Evolutionary conservation across 2,797 vertebrate species (phyloP).

Genomic region (Brachyalestes nurse): DNA sequence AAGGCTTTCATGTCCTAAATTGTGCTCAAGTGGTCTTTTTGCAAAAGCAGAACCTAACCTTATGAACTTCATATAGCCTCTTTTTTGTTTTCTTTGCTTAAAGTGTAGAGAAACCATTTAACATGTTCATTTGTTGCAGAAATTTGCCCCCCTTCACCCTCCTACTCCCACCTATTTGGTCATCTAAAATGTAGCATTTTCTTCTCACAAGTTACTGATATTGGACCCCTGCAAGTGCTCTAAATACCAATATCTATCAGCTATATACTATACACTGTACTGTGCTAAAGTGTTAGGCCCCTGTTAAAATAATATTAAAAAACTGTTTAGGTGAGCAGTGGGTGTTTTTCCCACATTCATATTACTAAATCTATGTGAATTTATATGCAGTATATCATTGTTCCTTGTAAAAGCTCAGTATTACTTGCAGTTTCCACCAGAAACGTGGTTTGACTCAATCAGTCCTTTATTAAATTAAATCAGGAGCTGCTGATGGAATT

Average conservation of each 20-base stretch:
- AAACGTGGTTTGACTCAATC: too few relatives aligned
- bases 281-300: too few relatives aligned
- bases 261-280: background rate
- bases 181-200: conserved; percentile 14
- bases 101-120: background rate
- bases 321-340: too few relatives aligned
- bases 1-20: conserved; percentile 26
- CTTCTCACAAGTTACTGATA: conserved; percentile 12
- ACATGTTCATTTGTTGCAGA: background rate
- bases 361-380: too few relatives aligned
- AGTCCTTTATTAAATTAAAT: too few relatives aligned
- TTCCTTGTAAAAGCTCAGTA: too few relatives aligned
- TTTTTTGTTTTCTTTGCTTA: background rate
- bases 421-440: too few relatives aligned
- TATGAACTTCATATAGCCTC: background rate
- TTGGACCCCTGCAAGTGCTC: background rate
- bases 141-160: background rate
- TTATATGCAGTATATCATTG: too few relatives aligned
- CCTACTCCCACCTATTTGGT: background rate
- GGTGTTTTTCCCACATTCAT: too few relatives aligned
- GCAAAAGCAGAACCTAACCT: background rate
- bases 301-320: too few relatives aligned
- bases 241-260: conserved; percentile 22
- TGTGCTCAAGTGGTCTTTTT: background rate
- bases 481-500: too few relatives aligned